Evolutionary conservation across 1,140 invertebrate genomes (phyloP).

Genomic region (Choristoneura fumiferana): DNA sequence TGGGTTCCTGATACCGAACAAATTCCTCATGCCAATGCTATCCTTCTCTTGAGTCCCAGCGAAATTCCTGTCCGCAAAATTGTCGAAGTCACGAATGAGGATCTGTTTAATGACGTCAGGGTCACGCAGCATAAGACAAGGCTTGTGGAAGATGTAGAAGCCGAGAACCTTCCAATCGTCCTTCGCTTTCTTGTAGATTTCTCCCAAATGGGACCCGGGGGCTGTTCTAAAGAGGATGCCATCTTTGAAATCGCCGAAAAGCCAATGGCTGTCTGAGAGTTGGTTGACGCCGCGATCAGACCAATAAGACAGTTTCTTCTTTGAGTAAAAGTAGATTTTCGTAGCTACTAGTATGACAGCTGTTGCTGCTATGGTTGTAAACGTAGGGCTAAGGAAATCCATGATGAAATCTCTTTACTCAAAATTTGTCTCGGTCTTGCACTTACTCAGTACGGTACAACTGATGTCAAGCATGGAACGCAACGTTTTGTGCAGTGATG

Average conservation of each 20-base stretch:
- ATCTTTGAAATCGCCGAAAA: constrained; percentile 31
- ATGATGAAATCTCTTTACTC: background rate
- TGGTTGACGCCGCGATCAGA: constrained; percentile 20
- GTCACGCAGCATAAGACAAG: constrained; percentile 44
- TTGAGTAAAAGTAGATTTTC: constrained; percentile 21
- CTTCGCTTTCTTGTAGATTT: constrained; percentile 19
- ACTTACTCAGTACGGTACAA: too few species aligned
- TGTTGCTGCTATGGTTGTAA: background rate
- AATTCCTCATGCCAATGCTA: constrained; percentile 30
- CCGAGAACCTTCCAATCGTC: constrained; percentile 21
- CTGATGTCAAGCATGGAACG: too few species aligned
- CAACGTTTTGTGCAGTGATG: too few species aligned
- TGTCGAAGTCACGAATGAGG: constrained; percentile 42
- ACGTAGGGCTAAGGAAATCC: background rate
- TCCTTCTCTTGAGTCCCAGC: constrained; percentile 27
- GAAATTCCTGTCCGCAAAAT: constrained; percentile 39
- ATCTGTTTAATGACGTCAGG: constrained; percentile 53
- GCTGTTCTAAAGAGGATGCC: constrained; percentile 26
- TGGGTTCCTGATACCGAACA: constrained; percentile 27
- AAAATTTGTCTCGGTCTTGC: too few species aligned
- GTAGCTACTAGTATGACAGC: background rate
- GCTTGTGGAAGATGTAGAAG: constrained; percentile 43
- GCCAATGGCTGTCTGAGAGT: background rate
- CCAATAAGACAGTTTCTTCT: constrained; percentile 26
- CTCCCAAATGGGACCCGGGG: constrained; percentile 25